These are phyloP conservation scores for Coracopsis vasa DNA, from an alignment of 2,113 vertebrate genomes.

Conservation along the genomic window DNA sequence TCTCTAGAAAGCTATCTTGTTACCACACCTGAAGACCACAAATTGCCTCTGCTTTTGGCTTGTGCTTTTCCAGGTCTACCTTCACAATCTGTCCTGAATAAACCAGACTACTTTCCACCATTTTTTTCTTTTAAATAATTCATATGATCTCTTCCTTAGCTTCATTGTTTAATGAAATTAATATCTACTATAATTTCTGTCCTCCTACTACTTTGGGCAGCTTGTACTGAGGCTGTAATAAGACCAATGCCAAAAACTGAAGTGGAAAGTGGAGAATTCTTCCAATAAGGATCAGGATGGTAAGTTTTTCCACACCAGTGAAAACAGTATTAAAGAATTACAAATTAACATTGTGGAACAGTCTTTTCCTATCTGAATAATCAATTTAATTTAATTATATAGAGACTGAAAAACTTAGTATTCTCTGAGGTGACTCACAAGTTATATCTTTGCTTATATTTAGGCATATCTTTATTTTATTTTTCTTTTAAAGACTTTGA, in stretches of 20 bases:
- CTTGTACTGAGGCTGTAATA: background rate
- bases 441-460: background rate
- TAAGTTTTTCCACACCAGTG: background rate
- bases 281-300: background rate
- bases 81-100: background rate
- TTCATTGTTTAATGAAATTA: background rate
- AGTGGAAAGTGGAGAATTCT: background rate
- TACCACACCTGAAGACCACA: background rate
- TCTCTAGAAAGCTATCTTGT: background rate
- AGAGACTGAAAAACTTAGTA: background rate
- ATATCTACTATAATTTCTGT: background rate
- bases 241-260: background rate
- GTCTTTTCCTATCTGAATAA: background rate
- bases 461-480: rapidly evolving
- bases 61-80: background rate
- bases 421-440: background rate
- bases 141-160: background rate
- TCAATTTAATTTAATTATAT: background rate
- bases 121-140: background rate
- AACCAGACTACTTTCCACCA: background rate
- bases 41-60: background rate
- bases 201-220: background rate
- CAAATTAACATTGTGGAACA: background rate
- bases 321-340: background rate
- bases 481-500: background rate